phyloP scores from a whole-genome alignment of 2,113 vertebrate species.

The Melanerpes formicivorus region DNA sequence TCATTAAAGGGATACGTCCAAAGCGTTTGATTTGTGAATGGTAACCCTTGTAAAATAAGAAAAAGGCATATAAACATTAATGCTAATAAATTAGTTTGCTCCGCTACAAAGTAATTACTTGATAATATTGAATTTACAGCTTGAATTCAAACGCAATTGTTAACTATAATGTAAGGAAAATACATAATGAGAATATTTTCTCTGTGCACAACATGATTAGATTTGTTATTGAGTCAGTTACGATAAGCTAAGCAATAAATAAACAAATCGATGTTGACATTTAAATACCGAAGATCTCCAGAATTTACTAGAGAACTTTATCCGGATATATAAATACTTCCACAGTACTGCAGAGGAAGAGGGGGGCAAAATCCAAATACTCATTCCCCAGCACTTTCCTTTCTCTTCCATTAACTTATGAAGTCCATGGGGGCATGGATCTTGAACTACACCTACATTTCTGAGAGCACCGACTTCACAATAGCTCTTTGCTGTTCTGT shows the following conservation, averaged over 20 bases:
- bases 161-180: slow-evolving; percentile 74
- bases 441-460: slow-evolving; percentile 8
- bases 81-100: slow-evolving; percentile 84
- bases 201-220: slow-evolving; percentile 75
- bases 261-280: slow-evolving; percentile 83
- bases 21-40: slow-evolving; percentile 79
- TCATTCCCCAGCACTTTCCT: slow-evolving; percentile 42
- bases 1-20: slow-evolving; percentile 77
- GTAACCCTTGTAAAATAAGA: slow-evolving; percentile 73
- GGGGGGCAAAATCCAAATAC: slow-evolving; percentile 40
- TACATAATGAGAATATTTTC: slow-evolving; percentile 77
- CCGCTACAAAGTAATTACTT: slow-evolving; percentile 78
- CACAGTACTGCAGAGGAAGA: slow-evolving; percentile 45
- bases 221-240: slow-evolving; percentile 82
- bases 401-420: slow-evolving; percentile 32
- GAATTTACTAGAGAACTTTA: slow-evolving; percentile 78
- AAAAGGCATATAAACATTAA: slow-evolving; percentile 80
- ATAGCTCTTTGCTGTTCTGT: background rate
- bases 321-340: slow-evolving; percentile 76
- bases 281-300: slow-evolving; percentile 81
- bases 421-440: slow-evolving; percentile 33
- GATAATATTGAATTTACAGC: slow-evolving; percentile 81
- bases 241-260: slow-evolving; percentile 82
- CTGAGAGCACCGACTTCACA: background rate
- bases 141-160: slow-evolving; percentile 70